Conservation (phyloP, 1,140 invertebrate genomes). For the Lordiphosa clarofinis region DNA sequence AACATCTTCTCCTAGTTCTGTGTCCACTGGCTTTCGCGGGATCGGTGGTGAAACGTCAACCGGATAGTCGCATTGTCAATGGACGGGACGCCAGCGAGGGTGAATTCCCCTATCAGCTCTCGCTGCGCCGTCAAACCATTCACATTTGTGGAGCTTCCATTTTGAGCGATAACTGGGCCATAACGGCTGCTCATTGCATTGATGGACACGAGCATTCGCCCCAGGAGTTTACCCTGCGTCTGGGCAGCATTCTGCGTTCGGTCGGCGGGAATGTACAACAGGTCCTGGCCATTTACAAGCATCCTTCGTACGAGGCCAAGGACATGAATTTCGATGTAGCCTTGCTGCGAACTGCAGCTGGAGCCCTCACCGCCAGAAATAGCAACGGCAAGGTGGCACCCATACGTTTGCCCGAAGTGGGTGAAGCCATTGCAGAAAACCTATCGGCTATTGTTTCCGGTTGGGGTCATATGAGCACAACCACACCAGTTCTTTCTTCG, state of each 20-base stretch:
- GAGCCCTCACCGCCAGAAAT: constrained; percentile 27
- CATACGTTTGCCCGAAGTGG: constrained; percentile 45
- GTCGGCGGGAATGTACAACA: constrained; percentile 54
- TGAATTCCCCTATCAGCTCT: constrained; percentile 61
- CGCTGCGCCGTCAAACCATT: constrained; percentile 54
- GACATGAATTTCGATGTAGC: constrained; percentile 73
- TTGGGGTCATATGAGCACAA: constrained; percentile 73
- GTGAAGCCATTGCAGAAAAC: constrained; percentile 40
- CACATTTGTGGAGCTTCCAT: constrained; percentile 78
- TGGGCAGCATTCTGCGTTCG: constrained; percentile 47
- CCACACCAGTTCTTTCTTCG: constrained; percentile 51
- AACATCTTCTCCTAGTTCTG: not conserved
- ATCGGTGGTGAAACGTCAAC: constrained; percentile 23
- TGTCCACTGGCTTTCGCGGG: not conserved
- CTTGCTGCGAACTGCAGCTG: constrained; percentile 43
- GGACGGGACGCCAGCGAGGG: constrained; percentile 55
- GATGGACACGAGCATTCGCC: constrained; percentile 55
- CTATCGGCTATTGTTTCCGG: constrained; percentile 57
- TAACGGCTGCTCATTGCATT: constrained; percentile 78
- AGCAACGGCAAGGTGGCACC: constrained; percentile 19
- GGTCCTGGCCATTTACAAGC: constrained; percentile 61
- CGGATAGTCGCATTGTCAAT: constrained; percentile 69
- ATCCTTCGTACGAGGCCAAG: constrained; percentile 66
- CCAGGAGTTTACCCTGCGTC: constrained; percentile 56
- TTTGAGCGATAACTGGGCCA: constrained; percentile 64